Evolutionary conservation across 2,797 vertebrate species (phyloP), one percentile per base, ranked within the genome.

Genomic region (Anguilla anguilla): DNA sequence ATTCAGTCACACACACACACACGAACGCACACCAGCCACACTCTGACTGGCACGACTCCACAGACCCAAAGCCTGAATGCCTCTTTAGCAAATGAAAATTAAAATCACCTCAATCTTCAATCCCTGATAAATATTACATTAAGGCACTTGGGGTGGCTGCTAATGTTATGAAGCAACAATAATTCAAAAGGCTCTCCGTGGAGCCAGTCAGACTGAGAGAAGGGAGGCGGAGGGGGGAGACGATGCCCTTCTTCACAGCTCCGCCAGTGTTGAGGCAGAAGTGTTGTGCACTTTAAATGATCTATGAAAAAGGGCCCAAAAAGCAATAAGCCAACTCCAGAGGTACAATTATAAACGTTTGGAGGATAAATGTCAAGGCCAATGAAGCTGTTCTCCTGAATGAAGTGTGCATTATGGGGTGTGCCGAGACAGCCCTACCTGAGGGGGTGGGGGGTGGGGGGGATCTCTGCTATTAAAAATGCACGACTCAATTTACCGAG

Each of bases 51-150:
- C 92, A 90, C 83, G 85, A 91, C 86, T 35, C 46, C 28, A 89
- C 88, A 91, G 90, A 88, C 90, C 90, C 91, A 91, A 85, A 81
- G 89, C 61, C 61, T 67, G 90, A 90, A 93, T 88, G 91, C 88
- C 91, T 94, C 89, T 93, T 94, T 92, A 93, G 93, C 91, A 90
- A 94, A 94, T 93, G 89, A 89, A 95, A 95, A 96, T 96, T 95
- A 96, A 95, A 94, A 95, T 90, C 6, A 92, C 93, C 94, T 92
- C 89, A 91, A 92, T 94, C 90, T 93, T 92, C 92, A 93, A 95
- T 93, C 93, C 92, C 90, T 92, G 93, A 94, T 95, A 95, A 93
- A 95, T 96, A 95, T 96, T 96, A 95, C 93, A 95, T 95, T 94
- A 94, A 93, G 91, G 90, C 86, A 90, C 91, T 93, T 89, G 55